These are phyloP conservation scores for Toxostoma redivivum DNA, from an alignment of 2,113 vertebrate species.

Conservation along the genomic window DNA sequence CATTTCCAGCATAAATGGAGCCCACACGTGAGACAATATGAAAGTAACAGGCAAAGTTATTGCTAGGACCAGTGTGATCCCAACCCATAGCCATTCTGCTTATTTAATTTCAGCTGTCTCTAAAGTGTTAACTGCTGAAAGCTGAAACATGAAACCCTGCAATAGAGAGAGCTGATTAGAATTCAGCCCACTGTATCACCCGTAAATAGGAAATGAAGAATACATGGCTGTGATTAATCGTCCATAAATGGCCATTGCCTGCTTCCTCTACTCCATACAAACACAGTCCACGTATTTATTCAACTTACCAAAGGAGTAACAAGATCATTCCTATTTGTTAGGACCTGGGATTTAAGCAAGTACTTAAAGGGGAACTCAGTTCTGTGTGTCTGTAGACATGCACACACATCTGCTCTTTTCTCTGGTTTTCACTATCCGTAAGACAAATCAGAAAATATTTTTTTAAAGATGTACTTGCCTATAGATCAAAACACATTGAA, in stretches of 20 bases:
- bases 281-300: neutral
- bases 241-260: slow-evolving; percentile 26
- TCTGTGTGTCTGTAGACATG: neutral
- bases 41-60: neutral
- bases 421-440: neutral
- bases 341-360: neutral
- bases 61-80: neutral
- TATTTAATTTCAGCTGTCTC: neutral
- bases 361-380: neutral
- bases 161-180: slow-evolving; percentile 37
- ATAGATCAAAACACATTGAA: neutral
- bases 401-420: neutral
- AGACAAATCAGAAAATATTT: neutral
- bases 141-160: slow-evolving; percentile 1
- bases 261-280: neutral
- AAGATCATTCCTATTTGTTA: slow-evolving; percentile 5
- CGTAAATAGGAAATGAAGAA: slow-evolving; percentile 62
- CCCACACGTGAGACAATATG: neutral
- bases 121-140: slow-evolving; percentile 35
- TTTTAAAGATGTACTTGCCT: neutral
- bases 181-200: slow-evolving; percentile 40
- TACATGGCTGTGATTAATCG: slow-evolving; percentile 42
- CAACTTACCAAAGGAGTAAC: neutral
- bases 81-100: neutral
- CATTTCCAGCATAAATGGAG: neutral